phyloP scores from a whole-genome alignment of 2,113 vertebrate species.

The Tetrax tetrax region DNA sequence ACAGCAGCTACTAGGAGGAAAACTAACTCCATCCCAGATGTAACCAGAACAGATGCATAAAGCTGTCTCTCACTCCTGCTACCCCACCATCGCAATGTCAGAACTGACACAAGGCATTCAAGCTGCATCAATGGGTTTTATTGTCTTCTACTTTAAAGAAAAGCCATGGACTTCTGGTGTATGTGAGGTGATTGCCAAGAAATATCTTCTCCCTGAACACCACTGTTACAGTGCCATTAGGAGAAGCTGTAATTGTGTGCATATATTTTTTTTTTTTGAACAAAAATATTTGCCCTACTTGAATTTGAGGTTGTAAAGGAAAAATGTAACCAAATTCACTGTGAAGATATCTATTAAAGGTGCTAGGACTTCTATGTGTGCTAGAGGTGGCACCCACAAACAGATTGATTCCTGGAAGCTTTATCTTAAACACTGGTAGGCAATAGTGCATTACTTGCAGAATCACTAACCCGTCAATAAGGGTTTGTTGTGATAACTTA shows the following conservation, averaged over 20 bases:
- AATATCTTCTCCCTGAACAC: not conserved
- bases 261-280: not conserved
- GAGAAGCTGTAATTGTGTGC: not conserved
- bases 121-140: not conserved
- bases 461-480: constrained; percentile 6
- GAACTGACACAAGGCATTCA: not conserved
- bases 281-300: fast-evolving
- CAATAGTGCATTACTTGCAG: not conserved
- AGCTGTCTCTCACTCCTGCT: not conserved
- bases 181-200: not conserved
- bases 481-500: constrained; percentile 3
- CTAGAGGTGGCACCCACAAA: not conserved
- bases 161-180: not conserved
- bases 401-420: not conserved
- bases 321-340: not conserved
- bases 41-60: not conserved
- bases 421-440: not conserved
- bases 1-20: too few species aligned
- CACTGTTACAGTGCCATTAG: not conserved
- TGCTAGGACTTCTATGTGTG: not conserved
- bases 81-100: not conserved
- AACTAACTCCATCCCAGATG: too few species aligned
- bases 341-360: not conserved
- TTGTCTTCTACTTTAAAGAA: not conserved
- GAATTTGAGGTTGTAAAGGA: not conserved